Conservation (phyloP, 2,888 invertebrate genomes). For the Trissolcus brochymenae region DNA sequence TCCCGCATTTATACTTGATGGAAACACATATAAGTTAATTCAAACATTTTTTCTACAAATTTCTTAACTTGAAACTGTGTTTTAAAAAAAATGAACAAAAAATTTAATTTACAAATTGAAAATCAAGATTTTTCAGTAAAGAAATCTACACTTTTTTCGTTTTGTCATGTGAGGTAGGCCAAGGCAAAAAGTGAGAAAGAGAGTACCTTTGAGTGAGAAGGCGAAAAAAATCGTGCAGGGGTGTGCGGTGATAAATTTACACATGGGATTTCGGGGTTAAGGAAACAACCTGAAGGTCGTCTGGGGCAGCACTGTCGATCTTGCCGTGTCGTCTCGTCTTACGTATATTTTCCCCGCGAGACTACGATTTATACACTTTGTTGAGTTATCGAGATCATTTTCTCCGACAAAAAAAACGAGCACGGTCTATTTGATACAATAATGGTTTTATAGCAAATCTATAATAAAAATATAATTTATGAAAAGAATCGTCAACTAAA, state of each 20-base stretch:
- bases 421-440: no score
- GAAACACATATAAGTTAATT: no score
- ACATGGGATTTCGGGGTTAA: constrained; percentile 41
- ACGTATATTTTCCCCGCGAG: constrained; percentile 26
- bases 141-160: constrained; percentile 29
- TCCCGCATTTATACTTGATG: no score
- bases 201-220: constrained; percentile 1
- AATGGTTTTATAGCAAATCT: no score
- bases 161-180: constrained; percentile 68
- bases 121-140: no score
- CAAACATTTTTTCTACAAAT: no score
- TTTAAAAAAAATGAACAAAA: no score
- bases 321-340: constrained; percentile 51
- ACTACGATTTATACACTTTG: constrained; percentile 29
- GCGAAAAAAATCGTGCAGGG: background rate
- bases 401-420: constrained; percentile 22
- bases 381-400: constrained; percentile 38
- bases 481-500: no score
- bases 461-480: background rate
- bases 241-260: constrained; percentile 58
- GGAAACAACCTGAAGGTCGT: constrained; percentile 70
- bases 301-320: constrained; percentile 74
- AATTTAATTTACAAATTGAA: no score
- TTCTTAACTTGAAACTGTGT: no score
- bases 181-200: constrained; percentile 56